Percentiles rank a stretch among this genome's conserved stretches.
phyloP scores from a whole-genome alignment of 2,797 vertebrate species.

The Hephaestus fuliginosus region DNA sequence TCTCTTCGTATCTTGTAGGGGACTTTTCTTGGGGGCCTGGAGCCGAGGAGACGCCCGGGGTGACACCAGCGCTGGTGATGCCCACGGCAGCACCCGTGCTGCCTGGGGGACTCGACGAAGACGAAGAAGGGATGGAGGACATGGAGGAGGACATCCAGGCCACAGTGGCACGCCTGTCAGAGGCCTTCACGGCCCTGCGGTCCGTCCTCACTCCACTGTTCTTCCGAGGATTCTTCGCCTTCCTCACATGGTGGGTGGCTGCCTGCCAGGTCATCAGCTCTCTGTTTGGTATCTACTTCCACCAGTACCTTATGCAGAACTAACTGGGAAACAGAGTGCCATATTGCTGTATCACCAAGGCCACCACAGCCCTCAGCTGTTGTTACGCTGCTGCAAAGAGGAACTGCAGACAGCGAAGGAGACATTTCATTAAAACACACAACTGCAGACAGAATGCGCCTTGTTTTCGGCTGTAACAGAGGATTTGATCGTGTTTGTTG shows the following conservation, averaged over 20 bases:
- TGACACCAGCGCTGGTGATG: constrained; percentile 75
- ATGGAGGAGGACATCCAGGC: constrained; percentile 88
- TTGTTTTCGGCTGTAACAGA: constrained; percentile 7
- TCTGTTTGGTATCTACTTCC: constrained; percentile 96
- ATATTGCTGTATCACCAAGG: constrained; percentile 3
- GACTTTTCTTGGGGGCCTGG: constrained; percentile 92
- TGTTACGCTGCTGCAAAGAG: constrained; percentile 14
- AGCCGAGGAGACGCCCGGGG: constrained; percentile 71
- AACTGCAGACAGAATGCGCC: constrained; percentile 21
- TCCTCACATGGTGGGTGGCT: constrained; percentile 96
- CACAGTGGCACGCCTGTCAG: constrained; percentile 86
- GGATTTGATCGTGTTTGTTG: constrained; percentile 16
- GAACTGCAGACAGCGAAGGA: constrained; percentile 8
- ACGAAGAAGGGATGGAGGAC: constrained; percentile 85
- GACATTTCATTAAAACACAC: constrained; percentile 25
- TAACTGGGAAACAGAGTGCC: constrained; percentile 66
- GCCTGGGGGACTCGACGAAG: constrained; percentile 56
- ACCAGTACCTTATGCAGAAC: constrained; percentile 92
- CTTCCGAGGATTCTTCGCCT: constrained; percentile 91
- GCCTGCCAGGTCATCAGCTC: constrained; percentile 94
- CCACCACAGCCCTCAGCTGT: constrained; percentile 25
- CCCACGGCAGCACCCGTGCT: constrained; percentile 45
- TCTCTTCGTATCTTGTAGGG: constrained; percentile 77
- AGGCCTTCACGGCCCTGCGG: constrained; percentile 83
- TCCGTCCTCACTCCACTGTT: constrained; percentile 89